A percentile compares a stretch with the other conserved stretches of the same genome.
phyloP scores from a whole-genome alignment of 2,888 invertebrate genomes.

The Zele albiditarsus region DNA sequence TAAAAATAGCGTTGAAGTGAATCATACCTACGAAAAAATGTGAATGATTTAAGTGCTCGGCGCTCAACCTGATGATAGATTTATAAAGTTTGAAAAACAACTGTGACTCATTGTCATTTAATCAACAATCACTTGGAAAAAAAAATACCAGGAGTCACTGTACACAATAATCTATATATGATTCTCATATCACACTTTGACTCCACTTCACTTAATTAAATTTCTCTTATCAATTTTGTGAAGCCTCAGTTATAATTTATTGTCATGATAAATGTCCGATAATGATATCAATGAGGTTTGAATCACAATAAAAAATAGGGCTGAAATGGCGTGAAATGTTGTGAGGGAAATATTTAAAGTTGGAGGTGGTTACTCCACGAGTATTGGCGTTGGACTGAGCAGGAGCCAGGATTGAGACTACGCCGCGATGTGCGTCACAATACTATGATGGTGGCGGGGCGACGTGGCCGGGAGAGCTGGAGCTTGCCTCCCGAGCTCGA shows the following conservation, averaged over 20 bases:
- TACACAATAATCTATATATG: not conserved
- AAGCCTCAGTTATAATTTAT: no score
- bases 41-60: not conserved
- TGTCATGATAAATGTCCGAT: no score
- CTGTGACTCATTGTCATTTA: not conserved
- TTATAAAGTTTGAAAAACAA: conserved; percentile 2
- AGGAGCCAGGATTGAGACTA: conserved; percentile 20
- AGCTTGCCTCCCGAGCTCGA: conserved; percentile 21
- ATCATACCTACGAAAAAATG: conserved; percentile 2
- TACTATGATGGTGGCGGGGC: conserved; percentile 29
- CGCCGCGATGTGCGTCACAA: conserved; percentile 37
- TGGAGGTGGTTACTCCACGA: conserved; percentile 29
- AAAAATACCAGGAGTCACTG: not conserved
- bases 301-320: not conserved
- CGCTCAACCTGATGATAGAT: not conserved
- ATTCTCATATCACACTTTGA: not conserved
- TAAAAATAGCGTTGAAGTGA: not conserved
- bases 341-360: not conserved
- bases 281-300: no score
- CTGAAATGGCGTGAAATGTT: not conserved
- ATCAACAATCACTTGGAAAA: not conserved
- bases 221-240: no score
- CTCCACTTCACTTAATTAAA: not conserved
- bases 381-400: conserved; percentile 38
- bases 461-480: conserved; percentile 29